Conservation (phyloP, 2,113 vertebrate species). For the Bos indicus region DNA sequence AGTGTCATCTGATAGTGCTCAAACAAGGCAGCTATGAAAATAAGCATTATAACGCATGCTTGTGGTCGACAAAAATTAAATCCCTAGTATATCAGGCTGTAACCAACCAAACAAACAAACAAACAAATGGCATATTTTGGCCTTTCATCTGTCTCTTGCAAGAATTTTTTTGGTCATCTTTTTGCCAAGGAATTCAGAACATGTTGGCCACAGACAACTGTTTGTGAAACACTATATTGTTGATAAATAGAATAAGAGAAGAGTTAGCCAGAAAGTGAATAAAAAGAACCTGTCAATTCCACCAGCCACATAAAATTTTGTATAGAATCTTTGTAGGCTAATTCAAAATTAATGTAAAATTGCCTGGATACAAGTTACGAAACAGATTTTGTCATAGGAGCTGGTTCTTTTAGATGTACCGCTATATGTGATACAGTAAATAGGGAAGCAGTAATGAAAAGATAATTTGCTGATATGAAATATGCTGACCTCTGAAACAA, state of each 20-base stretch:
- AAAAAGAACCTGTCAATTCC: conserved; percentile 11
- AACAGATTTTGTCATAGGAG: neutral
- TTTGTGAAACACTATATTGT: conserved; percentile 62
- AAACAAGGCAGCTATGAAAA: neutral
- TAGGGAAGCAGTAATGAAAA: neutral
- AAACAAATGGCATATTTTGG: neutral
- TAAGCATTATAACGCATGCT: neutral
- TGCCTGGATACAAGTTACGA: neutral
- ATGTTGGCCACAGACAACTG: conserved; percentile 55
- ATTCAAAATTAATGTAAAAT: conserved; percentile 24
- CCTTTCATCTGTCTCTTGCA: neutral
- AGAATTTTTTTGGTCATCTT: neutral
- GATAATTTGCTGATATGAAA: neutral
- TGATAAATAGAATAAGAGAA: conserved; percentile 53
- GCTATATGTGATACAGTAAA: neutral
- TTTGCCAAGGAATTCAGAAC: conserved; percentile 49
- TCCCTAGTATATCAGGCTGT: neutral
- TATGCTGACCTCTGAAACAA: neutral
- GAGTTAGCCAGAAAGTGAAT: neutral
- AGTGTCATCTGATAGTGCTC: neutral
- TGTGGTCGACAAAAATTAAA: neutral
- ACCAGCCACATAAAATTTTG: neutral
- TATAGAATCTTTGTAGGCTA: neutral
- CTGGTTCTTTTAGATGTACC: neutral
- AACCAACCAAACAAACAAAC: neutral